Evolutionary conservation across 1,140 invertebrate species (phyloP), one percentile per base, ranked within the genome.

Genomic region (Coenobita brevimanus): DNA sequence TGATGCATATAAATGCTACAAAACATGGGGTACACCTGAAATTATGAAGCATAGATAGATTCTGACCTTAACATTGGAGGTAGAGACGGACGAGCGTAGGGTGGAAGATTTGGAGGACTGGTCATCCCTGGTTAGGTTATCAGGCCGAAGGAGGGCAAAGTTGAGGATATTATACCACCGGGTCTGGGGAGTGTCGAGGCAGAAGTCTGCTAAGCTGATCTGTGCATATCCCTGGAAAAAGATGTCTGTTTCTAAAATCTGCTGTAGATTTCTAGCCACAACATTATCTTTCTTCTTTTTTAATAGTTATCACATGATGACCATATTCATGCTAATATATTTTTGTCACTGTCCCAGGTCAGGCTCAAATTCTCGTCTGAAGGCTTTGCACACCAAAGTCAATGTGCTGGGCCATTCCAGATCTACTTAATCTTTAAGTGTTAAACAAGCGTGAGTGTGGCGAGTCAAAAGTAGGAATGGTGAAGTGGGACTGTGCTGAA

Each of bases 121-220:
- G 41, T 89, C 88, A 78, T 83, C 88, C 21, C 79, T 71, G 43
- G 78, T 75, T 15, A 89, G 54, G 4, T 85, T 76, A 38, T 89
- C 78, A 17, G 90, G 88, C 67, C 88, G 73, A 43, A 90, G 62
- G 38, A 90, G 50, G 54, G 90, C 88, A 80, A 82, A 90, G 76
- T 90, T 85, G 0, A 90, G 94, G 81, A 99, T 96, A 92, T 99
- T 99, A 93, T 99, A 99, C 98, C 98, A 99, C 92, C 97, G 97
- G 36, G 96, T 94, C 24, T 95, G 96, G 36, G 95, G 95, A 17
- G 94, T 94, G 88, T 97, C 96, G 0, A 96, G 95, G 92, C 96
- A 96, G 92, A 98, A 99, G 93, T 99, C 97, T 81, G 98, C 98
- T 91, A 99, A 93, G 92, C 97, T 98, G 83, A 99, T 97, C 95